Conservation (phyloP, 1,140 invertebrate species). For the Cryptotermes secundus region DNA sequence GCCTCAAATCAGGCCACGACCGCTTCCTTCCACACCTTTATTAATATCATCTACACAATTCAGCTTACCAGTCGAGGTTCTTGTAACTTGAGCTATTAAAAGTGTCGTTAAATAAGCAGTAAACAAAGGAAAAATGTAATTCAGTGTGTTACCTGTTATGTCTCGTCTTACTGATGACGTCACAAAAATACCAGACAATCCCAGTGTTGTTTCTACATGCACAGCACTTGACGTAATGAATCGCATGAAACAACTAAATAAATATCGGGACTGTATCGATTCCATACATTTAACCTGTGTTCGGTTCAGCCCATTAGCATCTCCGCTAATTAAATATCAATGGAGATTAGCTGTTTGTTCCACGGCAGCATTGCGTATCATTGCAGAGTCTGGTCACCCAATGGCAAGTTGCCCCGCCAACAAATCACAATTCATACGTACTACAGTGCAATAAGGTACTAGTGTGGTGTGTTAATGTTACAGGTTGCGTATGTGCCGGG, state of each 20-base stretch:
- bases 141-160: no score
- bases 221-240: not conserved
- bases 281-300: conserved; percentile 11
- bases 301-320: not conserved
- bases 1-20: no score
- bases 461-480: not conserved
- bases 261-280: not conserved
- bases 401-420: conserved; percentile 4
- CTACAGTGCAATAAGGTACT: no score
- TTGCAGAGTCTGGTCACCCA: not conserved
- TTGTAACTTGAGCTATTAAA: no score
- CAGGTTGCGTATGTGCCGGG: not conserved
- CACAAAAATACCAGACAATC: not conserved
- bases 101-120: no score
- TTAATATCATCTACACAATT: no score
- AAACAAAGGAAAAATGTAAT: no score
- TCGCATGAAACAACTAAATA: not conserved
- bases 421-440: no score
- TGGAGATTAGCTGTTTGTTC: not conserved
- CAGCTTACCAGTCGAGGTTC: no score
- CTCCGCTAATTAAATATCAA: conserved; percentile 2
- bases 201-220: not conserved
- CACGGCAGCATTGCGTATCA: not conserved
- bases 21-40: no score
- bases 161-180: not conserved